Evolutionary conservation across 2,888 invertebrate species (phyloP), one percentile per base, ranked within the genome.

Genomic region (Nomada flava): DNA sequence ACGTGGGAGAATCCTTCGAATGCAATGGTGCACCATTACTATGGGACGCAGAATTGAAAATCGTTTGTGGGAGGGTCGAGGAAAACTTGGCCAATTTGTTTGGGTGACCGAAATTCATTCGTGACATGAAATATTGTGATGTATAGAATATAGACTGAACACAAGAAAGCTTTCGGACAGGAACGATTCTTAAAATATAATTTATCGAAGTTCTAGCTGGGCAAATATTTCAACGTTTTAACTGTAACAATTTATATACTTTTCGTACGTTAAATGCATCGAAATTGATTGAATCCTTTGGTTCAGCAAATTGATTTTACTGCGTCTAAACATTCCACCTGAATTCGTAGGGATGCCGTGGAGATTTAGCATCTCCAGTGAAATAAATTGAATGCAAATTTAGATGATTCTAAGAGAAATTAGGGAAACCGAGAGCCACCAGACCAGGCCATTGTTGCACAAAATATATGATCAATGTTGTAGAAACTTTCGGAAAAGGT

Each of bases 1-100:
- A 77, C 76, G 79, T 79, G 77, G 59, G 77, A 82, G 78, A 80
- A 83, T 78, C 18, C 23, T 18, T 7, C 63, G 64, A 50, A 60
- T 23, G 13, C 15, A 10, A 18, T 18, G 47, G n/a, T 55, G 18
- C 13, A 18, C 68, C 62, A 57, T 65, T 63, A 44, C 36, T 2
- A 7, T 4, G 23, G 18, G n/a, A n/a, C n/a, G 10, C 20, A 20
- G 11, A 55, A 2, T 50, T 4, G 47, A 47, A 15, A 47, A 47
- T 47, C 47, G 47, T 26, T 50, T 10, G 44, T 20, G 47, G n/a
- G n/a, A n/a, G n/a, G 4, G 23, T 63, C n/a, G 4, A 44, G 20
- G 15, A n/a, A 18, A 13, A 7, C 9, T n/a, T 29, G 13, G 29
- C 65, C 29, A 29, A 10, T 53, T 36, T 9, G 20, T 47, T 47